These are phyloP conservation scores for Athalia rosae DNA, from an alignment of 2,888 invertebrate genomes.

Conservation along the genomic window DNA sequence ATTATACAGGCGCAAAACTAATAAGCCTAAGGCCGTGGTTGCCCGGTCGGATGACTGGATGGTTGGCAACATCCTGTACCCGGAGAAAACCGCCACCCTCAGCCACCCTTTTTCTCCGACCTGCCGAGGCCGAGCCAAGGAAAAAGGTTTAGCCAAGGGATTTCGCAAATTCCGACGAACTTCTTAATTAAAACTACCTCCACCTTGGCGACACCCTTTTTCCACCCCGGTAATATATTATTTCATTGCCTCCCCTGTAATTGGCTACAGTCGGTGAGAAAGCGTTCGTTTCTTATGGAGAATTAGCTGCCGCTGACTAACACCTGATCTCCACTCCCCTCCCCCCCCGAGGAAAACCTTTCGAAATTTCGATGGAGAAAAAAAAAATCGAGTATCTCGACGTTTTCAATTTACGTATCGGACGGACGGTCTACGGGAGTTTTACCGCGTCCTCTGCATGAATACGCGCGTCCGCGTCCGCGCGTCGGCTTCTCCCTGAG, in stretches of 20 bases:
- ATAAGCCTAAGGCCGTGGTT: constrained; percentile 29
- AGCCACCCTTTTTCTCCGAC: neutral
- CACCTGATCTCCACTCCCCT: constrained; percentile 28
- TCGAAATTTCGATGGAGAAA: neutral
- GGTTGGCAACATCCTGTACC: constrained; percentile 39
- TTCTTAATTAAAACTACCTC: constrained; percentile 43
- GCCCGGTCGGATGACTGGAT: neutral
- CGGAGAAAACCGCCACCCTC: neutral
- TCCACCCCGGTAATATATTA: constrained; percentile 35
- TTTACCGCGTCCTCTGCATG: constrained; percentile 23
- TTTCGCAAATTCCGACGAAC: constrained; percentile 40
- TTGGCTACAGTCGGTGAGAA: constrained; percentile 28
- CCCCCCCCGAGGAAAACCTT: too few relatives aligned
- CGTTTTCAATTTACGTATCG: constrained; percentile 1
- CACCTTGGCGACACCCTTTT: constrained; percentile 29
- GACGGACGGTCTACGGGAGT: constrained; percentile 2
- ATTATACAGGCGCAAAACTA: constrained; percentile 43
- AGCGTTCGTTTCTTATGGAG: constrained; percentile 19
- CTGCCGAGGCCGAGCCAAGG: constrained; percentile 11
- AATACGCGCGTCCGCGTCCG: neutral
- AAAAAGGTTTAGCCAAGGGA: constrained; percentile 40
- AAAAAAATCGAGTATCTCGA: neutral
- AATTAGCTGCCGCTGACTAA: constrained; percentile 28
- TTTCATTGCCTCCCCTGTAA: constrained; percentile 28
- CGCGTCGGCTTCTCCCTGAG: constrained; percentile 19